Evolutionary conservation across 2,113 vertebrate species (phyloP), one percentile per base, ranked within the genome.

Genomic region (Sorex araneus): DNA sequence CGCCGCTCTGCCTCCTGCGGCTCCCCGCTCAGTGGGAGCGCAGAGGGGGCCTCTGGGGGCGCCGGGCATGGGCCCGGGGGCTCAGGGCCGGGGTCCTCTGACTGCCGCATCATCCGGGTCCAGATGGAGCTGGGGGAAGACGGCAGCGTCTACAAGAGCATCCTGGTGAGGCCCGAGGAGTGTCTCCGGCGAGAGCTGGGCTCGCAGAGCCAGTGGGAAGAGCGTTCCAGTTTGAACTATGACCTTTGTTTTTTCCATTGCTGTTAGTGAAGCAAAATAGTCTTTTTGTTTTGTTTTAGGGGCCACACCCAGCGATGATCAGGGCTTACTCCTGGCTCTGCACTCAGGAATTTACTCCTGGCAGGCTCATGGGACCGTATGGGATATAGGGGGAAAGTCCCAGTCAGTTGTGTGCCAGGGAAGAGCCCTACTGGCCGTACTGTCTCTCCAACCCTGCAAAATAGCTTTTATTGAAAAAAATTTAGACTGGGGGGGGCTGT

Each of bases 1-100:
- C 98, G 99, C n/a, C 98, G 99, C n/a, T 99, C 99, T 0, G 98
- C 98, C 70, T 99, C 99, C 79, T 99, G 99, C 54, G 99, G 99
- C 80, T 97, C 98, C 95, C 94, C 97, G 0, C 80, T 97, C 79
- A 95, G 94, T 84, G 92, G 93, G 36, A 67, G 76, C 40, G 10
- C 93, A 47, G 95, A 97, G 36, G 94, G 93, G 1, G 94, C 97
- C 87, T 98, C 98, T 75, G 98, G 97, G n/a, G 98, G 98, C 87
- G 91, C 97, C 96, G 93, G 73, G 43, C n/a, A 15, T 1, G 75
- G 95, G 88, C 71, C 57, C 19, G 76, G 80, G 32, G 96, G 93
- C 1, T 13, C 98, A 96, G 11, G 98, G 97, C 86, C 97, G 97
- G 63, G 98, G 98, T 28, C 96, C 50, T 97, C 97, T 1, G 97